Percentiles rank a stretch among this genome's conserved stretches.
phyloP scores from a whole-genome alignment of 2,113 vertebrate genomes.

The Entomyzon cyanotis region DNA sequence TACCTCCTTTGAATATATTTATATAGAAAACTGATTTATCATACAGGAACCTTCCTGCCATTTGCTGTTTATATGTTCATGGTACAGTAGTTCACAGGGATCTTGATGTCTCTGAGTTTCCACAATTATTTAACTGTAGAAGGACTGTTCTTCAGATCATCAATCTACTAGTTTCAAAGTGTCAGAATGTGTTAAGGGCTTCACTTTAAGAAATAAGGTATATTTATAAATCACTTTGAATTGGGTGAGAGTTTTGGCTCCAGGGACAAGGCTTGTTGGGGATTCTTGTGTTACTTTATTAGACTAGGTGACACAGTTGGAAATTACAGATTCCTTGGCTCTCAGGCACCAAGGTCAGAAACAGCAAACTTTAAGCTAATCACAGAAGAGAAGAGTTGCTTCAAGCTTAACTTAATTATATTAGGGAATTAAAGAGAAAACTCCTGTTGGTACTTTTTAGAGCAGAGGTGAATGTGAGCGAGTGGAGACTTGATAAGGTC shows the following conservation, averaged over 20 bases:
- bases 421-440: conserved; percentile 35
- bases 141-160: background rate
- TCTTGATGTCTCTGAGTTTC: background rate
- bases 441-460: background rate
- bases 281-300: background rate
- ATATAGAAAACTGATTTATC: background rate
- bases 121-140: background rate
- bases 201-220: background rate
- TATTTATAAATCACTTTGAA: background rate
- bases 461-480: background rate
- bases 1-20: background rate
- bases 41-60: background rate
- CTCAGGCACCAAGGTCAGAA: background rate
- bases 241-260: background rate
- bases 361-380: conserved; percentile 7
- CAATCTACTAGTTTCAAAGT: background rate
- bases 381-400: conserved; percentile 4
- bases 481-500: conserved; percentile 4
- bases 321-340: background rate
- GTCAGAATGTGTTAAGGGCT: background rate
- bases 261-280: background rate
- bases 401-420: conserved; percentile 41
- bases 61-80: background rate
- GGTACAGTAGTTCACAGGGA: background rate
- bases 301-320: background rate